Conservation (phyloP, 2,113 vertebrate species). For the Synodontis membranacea region DNA sequence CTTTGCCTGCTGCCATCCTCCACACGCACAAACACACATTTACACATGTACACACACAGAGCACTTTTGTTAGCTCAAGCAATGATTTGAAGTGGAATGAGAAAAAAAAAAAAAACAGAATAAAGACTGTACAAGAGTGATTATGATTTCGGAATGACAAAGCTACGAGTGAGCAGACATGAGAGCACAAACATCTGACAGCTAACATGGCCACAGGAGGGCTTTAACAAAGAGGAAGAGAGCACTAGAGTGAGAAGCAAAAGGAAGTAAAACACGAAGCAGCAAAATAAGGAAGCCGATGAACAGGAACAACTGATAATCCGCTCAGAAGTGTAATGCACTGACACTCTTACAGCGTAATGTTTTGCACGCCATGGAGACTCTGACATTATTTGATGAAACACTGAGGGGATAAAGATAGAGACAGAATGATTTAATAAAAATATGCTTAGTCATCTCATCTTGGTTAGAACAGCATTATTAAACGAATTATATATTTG, state of each 20-base stretch:
- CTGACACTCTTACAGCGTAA: neutral
- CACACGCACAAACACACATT: slow-evolving; percentile 4
- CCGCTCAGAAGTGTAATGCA: slow-evolving; percentile 1
- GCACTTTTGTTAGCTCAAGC: neutral
- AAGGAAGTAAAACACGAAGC: slow-evolving; percentile 35
- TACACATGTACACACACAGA: neutral
- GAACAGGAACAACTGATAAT: slow-evolving; percentile 5
- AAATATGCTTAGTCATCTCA: neutral
- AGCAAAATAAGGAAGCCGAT: slow-evolving; percentile 32
- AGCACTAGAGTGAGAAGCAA: neutral
- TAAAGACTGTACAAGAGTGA: neutral
- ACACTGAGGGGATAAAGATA: slow-evolving; percentile 22
- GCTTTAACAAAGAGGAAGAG: slow-evolving; percentile 9
- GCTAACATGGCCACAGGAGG: neutral
- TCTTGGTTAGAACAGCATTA: neutral
- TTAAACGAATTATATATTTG: too few relatives aligned
- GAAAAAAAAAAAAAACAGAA: neutral
- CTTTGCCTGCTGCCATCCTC: slow-evolving; percentile 46
- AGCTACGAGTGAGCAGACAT: neutral
- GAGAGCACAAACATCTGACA: neutral
- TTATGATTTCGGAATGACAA: neutral
- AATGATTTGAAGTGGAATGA: neutral
- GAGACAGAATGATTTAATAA: neutral
- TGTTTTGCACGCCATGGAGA: neutral
- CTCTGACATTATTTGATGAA: slow-evolving; percentile 15